A percentile compares a stretch with the other conserved stretches of the same genome.
Evolutionary conservation across 2,888 invertebrate species (phyloP).

Genomic region (Phaonia tiefii): DNA sequence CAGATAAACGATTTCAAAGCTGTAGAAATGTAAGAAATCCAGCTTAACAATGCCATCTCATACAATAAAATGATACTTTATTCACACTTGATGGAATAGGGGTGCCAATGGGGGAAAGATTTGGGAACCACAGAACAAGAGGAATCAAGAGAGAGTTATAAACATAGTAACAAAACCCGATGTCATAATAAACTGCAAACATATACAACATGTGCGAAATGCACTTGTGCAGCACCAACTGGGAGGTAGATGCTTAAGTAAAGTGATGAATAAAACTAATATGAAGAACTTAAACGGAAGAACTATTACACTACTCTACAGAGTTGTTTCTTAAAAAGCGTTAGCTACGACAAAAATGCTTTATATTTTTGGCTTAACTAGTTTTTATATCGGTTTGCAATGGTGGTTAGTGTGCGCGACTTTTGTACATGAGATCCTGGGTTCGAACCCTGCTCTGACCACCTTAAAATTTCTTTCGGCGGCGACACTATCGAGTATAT

Average conservation of each 20-base stretch:
- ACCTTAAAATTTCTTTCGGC: too few relatives aligned
- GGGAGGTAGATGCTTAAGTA: not conserved
- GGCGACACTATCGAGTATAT: too few relatives aligned
- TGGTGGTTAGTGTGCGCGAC: too few relatives aligned
- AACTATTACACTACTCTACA: too few relatives aligned
- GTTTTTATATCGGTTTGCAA: too few relatives aligned
- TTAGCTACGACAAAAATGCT: too few relatives aligned
- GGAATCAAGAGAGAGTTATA: constrained; percentile 5
- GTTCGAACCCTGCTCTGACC: too few relatives aligned
- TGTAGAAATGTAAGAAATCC: constrained; percentile 43
- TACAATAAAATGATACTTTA: not conserved
- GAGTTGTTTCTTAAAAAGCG: too few relatives aligned
- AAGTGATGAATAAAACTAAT: not conserved
- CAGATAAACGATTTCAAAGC: constrained; percentile 63
- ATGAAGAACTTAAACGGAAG: not conserved
- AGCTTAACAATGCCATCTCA: constrained; percentile 55
- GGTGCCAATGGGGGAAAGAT: not conserved
- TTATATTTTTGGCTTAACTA: too few relatives aligned
- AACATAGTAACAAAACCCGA: constrained; percentile 43
- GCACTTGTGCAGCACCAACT: constrained; percentile 54
- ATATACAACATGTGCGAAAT: constrained; percentile 63
- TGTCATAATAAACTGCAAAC: constrained; percentile 50
- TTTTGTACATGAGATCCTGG: too few relatives aligned
- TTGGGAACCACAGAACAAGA: not conserved
- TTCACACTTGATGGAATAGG: not conserved